phyloP scores from a whole-genome alignment of 2,888 invertebrate genomes.

The Eristalinus sepulchralis region DNA sequence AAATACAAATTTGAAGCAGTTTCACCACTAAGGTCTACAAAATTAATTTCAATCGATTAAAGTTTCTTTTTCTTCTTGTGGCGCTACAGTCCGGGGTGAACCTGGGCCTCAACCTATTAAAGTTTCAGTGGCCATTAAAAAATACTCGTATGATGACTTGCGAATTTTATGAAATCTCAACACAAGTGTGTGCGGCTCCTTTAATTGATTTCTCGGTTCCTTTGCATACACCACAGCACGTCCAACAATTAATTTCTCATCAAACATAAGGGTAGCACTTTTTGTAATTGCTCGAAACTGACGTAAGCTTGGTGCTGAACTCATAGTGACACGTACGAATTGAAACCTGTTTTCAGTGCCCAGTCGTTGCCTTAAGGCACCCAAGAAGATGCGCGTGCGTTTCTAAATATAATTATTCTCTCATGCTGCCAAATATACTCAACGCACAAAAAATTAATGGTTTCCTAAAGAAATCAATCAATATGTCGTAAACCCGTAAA shows the following conservation, averaged over 20 bases:
- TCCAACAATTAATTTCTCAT: background rate
- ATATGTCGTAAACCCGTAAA: background rate
- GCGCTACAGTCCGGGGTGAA: too few species aligned
- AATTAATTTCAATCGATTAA: too few species aligned
- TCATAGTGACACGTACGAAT: background rate
- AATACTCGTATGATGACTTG: too few species aligned
- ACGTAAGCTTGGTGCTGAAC: background rate
- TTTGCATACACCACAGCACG: background rate
- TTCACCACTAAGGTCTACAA: too few species aligned
- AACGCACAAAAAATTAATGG: background rate
- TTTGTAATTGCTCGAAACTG: background rate
- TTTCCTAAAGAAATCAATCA: constrained; percentile 8
- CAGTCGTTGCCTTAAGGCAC: background rate
- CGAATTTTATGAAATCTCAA: background rate
- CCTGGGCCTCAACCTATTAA: too few species aligned
- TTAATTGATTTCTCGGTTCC: background rate
- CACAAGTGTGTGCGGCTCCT: background rate
- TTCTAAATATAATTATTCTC: background rate
- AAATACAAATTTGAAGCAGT: too few species aligned
- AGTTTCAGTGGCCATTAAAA: too few species aligned
- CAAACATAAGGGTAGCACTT: background rate
- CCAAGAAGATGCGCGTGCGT: background rate
- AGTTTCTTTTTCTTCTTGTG: too few species aligned
- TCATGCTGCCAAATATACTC: constrained; percentile 11
- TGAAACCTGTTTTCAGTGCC: background rate